Evolutionary conservation across 2,797 vertebrate species (phyloP).

Genomic region (Sebastes kiyomatsui): DNA sequence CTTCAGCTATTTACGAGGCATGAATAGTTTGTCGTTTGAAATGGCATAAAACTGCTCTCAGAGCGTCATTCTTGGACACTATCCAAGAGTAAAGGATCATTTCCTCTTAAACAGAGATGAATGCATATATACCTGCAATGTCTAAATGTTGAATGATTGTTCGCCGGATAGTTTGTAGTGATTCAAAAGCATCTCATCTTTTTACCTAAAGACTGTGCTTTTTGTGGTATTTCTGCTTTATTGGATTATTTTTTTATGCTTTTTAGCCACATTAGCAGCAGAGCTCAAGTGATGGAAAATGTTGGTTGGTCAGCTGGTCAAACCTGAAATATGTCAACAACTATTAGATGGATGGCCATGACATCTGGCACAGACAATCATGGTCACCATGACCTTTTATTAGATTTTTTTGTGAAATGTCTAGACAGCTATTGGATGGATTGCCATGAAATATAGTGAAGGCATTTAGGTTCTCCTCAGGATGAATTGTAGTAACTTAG

Average conservation of each 20-base stretch:
- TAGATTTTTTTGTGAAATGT: too few relatives aligned
- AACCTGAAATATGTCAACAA: not conserved
- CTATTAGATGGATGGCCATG: not conserved
- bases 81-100: not conserved
- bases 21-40: conserved; percentile 34
- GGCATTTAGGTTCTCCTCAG: too few relatives aligned
- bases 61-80: not conserved
- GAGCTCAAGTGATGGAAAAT: not conserved
- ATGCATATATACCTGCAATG: not conserved
- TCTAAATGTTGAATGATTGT: not conserved
- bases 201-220: not conserved
- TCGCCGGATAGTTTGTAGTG: not conserved
- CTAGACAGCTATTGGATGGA: too few relatives aligned
- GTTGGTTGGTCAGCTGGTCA: not conserved
- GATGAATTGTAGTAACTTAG: too few relatives aligned
- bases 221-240: not conserved
- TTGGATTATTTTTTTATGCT: not conserved
- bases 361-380: not conserved
- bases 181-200: not conserved
- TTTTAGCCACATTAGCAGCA: not conserved
- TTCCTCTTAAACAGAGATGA: not conserved
- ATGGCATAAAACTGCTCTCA: conserved; percentile 10
- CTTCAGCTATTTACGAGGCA: conserved; percentile 10
- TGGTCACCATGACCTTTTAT: not conserved
- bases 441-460: too few relatives aligned